phyloP scores from a whole-genome alignment of 2,888 invertebrate genomes.

The Ophioninae sp. region DNA sequence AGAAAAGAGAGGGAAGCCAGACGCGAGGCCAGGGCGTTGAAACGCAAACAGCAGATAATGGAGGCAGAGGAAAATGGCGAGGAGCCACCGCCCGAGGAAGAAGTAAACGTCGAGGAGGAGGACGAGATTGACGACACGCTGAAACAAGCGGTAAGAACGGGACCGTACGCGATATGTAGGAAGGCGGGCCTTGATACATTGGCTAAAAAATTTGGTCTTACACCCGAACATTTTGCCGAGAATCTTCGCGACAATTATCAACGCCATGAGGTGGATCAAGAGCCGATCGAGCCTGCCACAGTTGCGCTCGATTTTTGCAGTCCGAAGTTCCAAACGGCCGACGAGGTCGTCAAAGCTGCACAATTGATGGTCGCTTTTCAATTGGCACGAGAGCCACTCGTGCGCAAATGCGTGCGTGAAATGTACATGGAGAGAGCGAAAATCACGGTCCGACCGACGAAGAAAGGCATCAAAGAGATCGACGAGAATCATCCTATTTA shows the following conservation, averaged over 20 bases:
- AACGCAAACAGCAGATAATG: constrained; percentile 82
- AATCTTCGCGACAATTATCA: constrained; percentile 97
- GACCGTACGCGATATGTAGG: constrained; percentile 92
- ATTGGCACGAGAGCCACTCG: constrained; percentile 92
- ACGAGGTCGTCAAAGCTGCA: constrained; percentile 93
- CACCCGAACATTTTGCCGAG: constrained; percentile 96
- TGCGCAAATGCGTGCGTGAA: constrained; percentile 91
- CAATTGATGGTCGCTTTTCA: constrained; percentile 97
- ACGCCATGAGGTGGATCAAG: constrained; percentile 95
- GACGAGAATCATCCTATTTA: constrained; percentile 95
- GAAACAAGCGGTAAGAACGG: constrained; percentile 92
- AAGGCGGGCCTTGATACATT: constrained; percentile 91
- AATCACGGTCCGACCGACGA: constrained; percentile 90
- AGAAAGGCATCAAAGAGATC: constrained; percentile 94
- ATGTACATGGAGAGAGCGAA: constrained; percentile 93
- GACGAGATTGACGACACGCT: constrained; percentile 82
- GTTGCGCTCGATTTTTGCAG: constrained; percentile 87
- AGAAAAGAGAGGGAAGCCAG: constrained; percentile 82
- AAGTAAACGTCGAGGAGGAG: constrained; percentile 73
- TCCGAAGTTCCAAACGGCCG: constrained; percentile 81
- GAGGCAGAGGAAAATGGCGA: constrained; percentile 86
- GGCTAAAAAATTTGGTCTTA: constrained; percentile 93
- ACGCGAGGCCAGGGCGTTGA: constrained; percentile 82
- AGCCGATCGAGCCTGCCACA: constrained; percentile 89
- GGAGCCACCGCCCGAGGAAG: constrained; percentile 84